Evolutionary conservation across 2,113 vertebrate genomes (phyloP).

Genomic region (Erythrolamprus reginae): DNA sequence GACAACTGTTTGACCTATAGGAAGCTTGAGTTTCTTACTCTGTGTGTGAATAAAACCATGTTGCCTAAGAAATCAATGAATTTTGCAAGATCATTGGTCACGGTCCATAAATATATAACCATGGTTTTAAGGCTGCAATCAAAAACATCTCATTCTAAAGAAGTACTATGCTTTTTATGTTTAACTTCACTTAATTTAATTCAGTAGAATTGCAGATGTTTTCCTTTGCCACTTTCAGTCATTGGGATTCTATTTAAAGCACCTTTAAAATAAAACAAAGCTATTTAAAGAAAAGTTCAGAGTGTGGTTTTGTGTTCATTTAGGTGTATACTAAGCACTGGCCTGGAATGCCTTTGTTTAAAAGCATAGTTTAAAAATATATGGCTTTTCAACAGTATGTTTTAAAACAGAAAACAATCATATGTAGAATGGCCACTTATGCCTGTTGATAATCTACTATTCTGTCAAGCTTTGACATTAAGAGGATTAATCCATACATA

Average conservation of each 20-base stretch:
- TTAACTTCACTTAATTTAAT: background rate
- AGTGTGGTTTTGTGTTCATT: background rate
- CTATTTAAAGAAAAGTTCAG: slow-evolving; percentile 7
- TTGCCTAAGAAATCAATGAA: background rate
- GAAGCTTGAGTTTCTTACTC: background rate
- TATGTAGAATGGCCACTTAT: background rate
- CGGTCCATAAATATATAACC: background rate
- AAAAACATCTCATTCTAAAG: background rate
- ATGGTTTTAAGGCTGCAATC: background rate
- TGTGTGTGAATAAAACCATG: background rate
- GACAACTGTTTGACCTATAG: background rate
- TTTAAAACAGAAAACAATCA: slow-evolving; percentile 9
- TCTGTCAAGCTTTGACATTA: background rate
- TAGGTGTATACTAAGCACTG: background rate
- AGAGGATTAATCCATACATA: background rate
- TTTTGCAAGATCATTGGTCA: background rate
- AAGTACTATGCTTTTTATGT: background rate
- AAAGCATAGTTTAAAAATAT: background rate
- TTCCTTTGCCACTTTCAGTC: slow-evolving; percentile 23
- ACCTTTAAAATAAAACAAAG: background rate
- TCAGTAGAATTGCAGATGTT: background rate
- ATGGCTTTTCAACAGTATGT: background rate
- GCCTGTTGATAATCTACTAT: background rate
- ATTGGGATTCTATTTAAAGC: background rate
- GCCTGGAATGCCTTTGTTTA: background rate